Base-by-base conservation (phyloP, 2,888 invertebrate species). In the Lymantria monacha region DNA sequence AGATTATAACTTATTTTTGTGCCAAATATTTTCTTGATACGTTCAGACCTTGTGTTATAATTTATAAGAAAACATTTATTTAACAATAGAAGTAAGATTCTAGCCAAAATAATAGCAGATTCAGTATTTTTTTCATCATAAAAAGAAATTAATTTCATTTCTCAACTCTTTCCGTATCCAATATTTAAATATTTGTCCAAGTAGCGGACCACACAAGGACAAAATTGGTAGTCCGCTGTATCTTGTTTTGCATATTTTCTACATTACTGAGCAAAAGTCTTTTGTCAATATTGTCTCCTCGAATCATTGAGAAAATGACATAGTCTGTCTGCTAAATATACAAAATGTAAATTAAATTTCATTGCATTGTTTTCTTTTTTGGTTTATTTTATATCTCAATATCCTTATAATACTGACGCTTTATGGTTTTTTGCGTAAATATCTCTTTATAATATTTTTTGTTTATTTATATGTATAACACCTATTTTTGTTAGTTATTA, bases 281-380 rank as follows among this genome's bases (percentile, higher is more conserved):
- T 85, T 87, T 85, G 87, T 87, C 87, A 89, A 89, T 87, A 87
- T 87, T 84, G 85, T 79, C 80, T 79, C 63, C 68, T 66, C 77
- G 77, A 79, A 65, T 81, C 81, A 82, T 81, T 81, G 79, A 68
- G 69, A 75, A 81, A 81, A 80, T 80, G 78, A 79, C 77, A 66
- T 59, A 63, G 66, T 66, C 68, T 65, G 63, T 70, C 66, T 70
- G 64, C 68, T 74, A 73, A 78, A 77, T 76, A 73, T 71, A 74
- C 74, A 70, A 74, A 76, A 83, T 79, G 76, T 66, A 78, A 83
- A 82, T 77, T 63, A 68, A 65, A 59, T 61, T 61, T 55, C 60
- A 51, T 49, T 53, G 53, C 63, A 62, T 63, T 58, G 67, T 60
- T 66, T 64, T 64, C 63, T 67, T 66, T 62, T 60, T 70, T 73